Evolutionary conservation across 2,888 invertebrate species (phyloP).

Genomic region (Microctonus hyperodae): DNA sequence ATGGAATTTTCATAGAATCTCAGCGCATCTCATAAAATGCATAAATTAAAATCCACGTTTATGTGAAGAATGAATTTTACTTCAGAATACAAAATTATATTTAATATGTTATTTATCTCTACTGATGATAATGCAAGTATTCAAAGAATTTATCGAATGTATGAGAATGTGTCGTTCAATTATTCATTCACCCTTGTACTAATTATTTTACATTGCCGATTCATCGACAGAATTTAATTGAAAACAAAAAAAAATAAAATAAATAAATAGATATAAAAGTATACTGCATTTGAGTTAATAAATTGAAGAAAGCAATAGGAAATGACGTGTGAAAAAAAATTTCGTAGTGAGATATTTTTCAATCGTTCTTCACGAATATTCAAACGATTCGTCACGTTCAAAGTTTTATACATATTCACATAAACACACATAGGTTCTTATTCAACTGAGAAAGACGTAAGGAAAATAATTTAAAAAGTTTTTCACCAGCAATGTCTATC

Average conservation of each 20-base stretch:
- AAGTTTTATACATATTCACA: background rate
- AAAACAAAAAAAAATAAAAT: background rate
- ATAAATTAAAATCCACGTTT: constrained; percentile 13
- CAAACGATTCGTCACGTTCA: constrained; percentile 26
- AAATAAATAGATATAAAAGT: background rate
- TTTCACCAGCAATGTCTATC: background rate
- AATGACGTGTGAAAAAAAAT: background rate
- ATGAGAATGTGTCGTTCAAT: background rate
- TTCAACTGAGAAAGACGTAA: background rate
- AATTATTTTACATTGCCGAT: constrained; percentile 7
- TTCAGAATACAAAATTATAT: constrained; percentile 2
- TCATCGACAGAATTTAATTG: background rate
- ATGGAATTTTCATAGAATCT: constrained; percentile 22
- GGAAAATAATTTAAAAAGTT: constrained; percentile 27
- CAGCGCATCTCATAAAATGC: background rate
- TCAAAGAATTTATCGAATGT: constrained; percentile 14
- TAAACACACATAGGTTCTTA: background rate
- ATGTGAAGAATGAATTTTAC: background rate
- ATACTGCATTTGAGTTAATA: background rate
- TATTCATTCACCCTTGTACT: background rate
- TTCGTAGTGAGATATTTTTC: constrained; percentile 21
- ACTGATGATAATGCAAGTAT: background rate
- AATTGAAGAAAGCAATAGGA: background rate
- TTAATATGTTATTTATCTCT: background rate
- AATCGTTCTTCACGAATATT: constrained; percentile 2